Conservation (phyloP, 2,888 invertebrate genomes). For the Chaetoderma sp. region DNA sequence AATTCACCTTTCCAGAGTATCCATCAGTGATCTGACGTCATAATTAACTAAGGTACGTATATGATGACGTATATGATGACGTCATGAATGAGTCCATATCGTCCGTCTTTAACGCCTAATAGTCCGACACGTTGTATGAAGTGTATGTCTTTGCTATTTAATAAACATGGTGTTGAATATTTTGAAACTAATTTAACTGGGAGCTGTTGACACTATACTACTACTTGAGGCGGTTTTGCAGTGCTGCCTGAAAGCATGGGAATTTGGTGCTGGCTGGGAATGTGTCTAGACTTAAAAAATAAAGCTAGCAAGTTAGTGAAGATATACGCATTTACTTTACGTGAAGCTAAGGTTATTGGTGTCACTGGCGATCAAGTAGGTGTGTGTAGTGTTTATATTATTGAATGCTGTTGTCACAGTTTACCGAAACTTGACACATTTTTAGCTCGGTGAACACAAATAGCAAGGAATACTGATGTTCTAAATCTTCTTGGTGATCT, state of each 20-base stretch:
- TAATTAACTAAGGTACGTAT: too few relatives aligned
- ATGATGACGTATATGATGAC: too few relatives aligned
- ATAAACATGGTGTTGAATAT: too few relatives aligned
- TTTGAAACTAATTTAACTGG: too few relatives aligned
- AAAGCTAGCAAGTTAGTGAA: neutral
- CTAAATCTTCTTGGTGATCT: neutral
- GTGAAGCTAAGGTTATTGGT: neutral
- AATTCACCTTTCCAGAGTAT: too few relatives aligned
- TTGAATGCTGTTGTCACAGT: neutral
- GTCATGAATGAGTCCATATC: too few relatives aligned
- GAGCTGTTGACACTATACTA: too few relatives aligned
- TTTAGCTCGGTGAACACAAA: neutral
- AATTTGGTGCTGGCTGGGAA: neutral
- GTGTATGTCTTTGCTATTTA: too few relatives aligned
- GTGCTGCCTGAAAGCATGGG: slow-evolving; percentile 7
- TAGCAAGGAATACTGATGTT: neutral
- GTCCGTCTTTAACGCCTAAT: too few relatives aligned
- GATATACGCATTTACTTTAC: neutral
- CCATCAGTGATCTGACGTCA: too few relatives aligned
- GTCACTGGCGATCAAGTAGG: neutral
- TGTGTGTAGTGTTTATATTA: neutral
- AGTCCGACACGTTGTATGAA: too few relatives aligned
- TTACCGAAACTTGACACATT: neutral
- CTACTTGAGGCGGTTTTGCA: neutral
- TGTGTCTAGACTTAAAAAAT: neutral